phyloP scores from a whole-genome alignment of 2,113 vertebrate genomes.

The Stomatorhinus ivindoensis region DNA sequence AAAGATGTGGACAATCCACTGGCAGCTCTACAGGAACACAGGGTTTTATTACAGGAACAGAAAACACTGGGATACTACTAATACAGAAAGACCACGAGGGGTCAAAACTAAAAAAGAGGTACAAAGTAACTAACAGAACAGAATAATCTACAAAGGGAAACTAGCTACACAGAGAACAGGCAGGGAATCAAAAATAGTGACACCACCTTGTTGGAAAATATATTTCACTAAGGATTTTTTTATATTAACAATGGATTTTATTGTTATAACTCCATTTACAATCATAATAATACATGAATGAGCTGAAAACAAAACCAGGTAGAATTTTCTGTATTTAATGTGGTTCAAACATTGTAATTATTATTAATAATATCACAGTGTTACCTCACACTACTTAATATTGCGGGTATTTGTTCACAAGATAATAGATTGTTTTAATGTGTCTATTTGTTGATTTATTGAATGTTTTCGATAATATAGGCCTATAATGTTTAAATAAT shows the following conservation, averaged over 20 bases:
- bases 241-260: background rate
- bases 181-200: too few species aligned
- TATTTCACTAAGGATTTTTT: background rate
- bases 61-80: too few species aligned
- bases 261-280: background rate
- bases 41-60: too few species aligned
- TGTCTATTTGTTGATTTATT: background rate
- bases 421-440: background rate
- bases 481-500: background rate
- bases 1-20: too few species aligned
- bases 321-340: background rate
- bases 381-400: background rate
- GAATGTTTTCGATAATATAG: background rate
- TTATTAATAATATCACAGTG: background rate
- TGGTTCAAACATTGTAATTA: background rate
- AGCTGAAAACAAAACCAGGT: background rate
- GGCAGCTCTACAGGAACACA: too few species aligned
- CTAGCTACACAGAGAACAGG: too few species aligned
- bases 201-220: background rate
- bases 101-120: too few species aligned
- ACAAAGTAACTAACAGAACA: too few species aligned
- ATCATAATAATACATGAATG: background rate
- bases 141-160: too few species aligned
- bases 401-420: background rate
- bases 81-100: too few species aligned